Evolutionary conservation across 2,113 vertebrate species (phyloP).

Genomic region (Condylura cristata): DNA sequence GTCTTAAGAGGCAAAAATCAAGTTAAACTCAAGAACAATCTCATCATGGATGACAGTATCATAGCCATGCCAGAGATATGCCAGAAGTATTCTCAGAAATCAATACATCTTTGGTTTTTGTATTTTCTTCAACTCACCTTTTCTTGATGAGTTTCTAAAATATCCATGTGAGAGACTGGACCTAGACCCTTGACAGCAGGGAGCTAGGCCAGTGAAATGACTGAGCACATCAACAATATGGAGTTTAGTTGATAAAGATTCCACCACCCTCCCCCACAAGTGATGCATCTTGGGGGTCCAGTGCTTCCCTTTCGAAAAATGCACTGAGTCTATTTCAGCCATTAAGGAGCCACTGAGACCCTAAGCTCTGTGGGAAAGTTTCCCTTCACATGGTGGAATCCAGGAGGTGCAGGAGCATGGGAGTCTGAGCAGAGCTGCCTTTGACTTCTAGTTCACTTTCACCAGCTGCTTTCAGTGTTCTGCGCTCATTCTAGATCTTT

Average conservation of each 20-base stretch:
- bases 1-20: conserved; percentile 52
- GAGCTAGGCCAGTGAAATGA: background rate
- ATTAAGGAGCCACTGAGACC: background rate
- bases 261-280: background rate
- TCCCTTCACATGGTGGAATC: background rate
- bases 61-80: conserved; percentile 53
- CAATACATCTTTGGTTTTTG: background rate
- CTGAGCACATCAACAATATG: accelerated
- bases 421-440: background rate
- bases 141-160: background rate
- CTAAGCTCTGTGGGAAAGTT: background rate
- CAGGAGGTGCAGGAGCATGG: background rate
- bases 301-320: background rate
- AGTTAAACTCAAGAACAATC: conserved; percentile 63
- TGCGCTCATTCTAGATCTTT: background rate
- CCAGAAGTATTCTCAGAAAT: conserved; percentile 62
- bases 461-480: background rate
- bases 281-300: background rate
- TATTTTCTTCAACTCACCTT: background rate
- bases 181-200: background rate
- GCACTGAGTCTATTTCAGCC: background rate
- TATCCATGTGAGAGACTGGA: background rate
- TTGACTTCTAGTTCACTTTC: no score
- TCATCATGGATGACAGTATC: conserved; percentile 37
- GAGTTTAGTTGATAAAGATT: background rate